Conservation (phyloP, 2,113 vertebrate genomes). For the Laterallus jamaicensis region DNA sequence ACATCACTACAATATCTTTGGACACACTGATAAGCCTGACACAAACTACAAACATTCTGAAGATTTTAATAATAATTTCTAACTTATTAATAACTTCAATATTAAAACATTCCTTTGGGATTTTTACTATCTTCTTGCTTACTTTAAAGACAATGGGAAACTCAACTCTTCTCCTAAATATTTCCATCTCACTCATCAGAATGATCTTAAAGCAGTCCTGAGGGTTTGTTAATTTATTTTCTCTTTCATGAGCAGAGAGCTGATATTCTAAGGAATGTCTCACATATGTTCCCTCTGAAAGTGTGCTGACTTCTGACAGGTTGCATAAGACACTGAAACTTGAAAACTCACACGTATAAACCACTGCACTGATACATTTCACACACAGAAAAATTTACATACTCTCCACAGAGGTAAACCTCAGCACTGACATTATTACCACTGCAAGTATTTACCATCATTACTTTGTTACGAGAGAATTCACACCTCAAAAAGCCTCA, state of each 20-base stretch:
- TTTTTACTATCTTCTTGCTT: not conserved
- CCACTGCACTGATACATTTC: not conserved
- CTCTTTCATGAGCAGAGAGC: not conserved
- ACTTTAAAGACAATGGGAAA: not conserved
- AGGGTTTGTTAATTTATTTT: not conserved
- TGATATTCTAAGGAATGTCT: not conserved
- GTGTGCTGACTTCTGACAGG: not conserved
- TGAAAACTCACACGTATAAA: not conserved
- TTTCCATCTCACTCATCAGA: not conserved
- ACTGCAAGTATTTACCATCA: not conserved
- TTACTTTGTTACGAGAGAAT: not conserved
- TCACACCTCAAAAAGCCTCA: rapidly evolving
- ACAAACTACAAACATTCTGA: not conserved
- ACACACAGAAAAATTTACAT: not conserved
- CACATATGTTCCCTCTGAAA: not conserved
- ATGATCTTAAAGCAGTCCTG: not conserved
- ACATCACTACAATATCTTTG: not conserved
- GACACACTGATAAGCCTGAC: not conserved
- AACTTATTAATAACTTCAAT: not conserved
- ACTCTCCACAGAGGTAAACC: not conserved
- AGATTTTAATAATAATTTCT: not conserved
- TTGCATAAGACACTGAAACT: not conserved
- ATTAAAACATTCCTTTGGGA: not conserved
- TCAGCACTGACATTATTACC: not conserved
- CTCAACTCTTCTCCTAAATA: not conserved